These are phyloP conservation scores for Gastracanthus pulcherrimus DNA, from an alignment of 2,888 invertebrate species.

Conservation along the genomic window DNA sequence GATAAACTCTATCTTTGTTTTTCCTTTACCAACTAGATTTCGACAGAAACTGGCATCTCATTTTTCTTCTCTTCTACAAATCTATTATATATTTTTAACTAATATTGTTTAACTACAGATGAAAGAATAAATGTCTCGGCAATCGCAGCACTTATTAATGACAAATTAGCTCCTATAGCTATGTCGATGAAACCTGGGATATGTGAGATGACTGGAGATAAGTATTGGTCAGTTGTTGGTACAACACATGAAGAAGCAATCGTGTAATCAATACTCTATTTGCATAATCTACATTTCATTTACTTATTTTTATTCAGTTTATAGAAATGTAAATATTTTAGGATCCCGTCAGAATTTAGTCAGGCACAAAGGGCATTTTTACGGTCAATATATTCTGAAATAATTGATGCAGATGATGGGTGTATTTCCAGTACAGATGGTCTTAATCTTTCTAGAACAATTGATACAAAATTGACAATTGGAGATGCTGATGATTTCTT, in stretches of 20 bases:
- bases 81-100: no score
- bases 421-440: conserved; percentile 64
- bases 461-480: conserved; percentile 64
- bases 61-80: no score
- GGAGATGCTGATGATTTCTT: conserved; percentile 66
- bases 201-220: conserved; percentile 71
- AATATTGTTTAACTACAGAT: conserved; percentile 61
- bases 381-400: conserved; percentile 66
- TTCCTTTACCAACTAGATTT: no score
- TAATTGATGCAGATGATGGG: conserved; percentile 65
- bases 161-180: conserved; percentile 63
- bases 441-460: conserved; percentile 65
- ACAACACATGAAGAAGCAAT: conserved; percentile 63
- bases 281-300: conserved; percentile 6
- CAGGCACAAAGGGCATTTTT: conserved; percentile 65
- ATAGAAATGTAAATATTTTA: conserved; percentile 50
- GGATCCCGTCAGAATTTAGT: conserved; percentile 66
- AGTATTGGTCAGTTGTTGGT: conserved; percentile 68
- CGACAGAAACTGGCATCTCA: no score
- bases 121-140: conserved; percentile 48
- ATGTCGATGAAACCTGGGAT: conserved; percentile 67
- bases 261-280: conserved; percentile 59
- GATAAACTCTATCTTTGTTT: no score
- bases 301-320: conserved; percentile 20
- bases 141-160: conserved; percentile 66